Base-by-base conservation (phyloP, 1,140 invertebrate genomes). In the Mamestra configurata region DNA sequence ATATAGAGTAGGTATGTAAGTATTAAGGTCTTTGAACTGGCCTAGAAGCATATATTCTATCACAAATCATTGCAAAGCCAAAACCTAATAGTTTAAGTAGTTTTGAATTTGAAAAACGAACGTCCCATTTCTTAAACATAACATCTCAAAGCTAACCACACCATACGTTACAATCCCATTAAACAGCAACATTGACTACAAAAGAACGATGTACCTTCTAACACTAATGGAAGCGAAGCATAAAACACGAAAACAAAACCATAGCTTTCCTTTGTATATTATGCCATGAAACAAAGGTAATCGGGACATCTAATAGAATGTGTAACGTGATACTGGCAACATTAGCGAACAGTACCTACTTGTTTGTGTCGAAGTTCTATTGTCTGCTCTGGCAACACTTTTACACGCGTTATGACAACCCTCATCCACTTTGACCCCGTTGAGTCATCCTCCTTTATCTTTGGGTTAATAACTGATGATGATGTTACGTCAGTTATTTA, bases 251-350 rank as follows among this genome's bases (percentile, higher is more conserved):
- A 35, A 35, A 35, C 11, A 8, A 64, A 64, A 31, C 31, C 59
- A 22, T n/a, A 35, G 27, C 31, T 61, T 35, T 37, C 11, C 18
- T 61, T 61, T 61, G 57, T 31, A 31, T n/a, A 61, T 61, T 0
- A 35, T 72, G 40, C 24, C 31, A 53, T 55, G 5, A 18, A 75
- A 75, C 72, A 75, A 75, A 59, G 72, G 53, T 75, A 27, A 46
- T 75, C 64, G 37, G 64, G 37, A 5, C 51, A 13, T 11, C 55
- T 75, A 37, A 75, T 59, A 75, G 72, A 61, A 59, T 27, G 1
- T 37, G 72, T 43, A 59, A 75, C 35, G 24, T 46, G 53, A 75
- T 43, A 55, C 53, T n/a, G 35, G 72, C 5, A 66, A 43, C 37
- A 59, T 75, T 46, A 75, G 40, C 35, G 37, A 59, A 61, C 55